Conservation (phyloP, 2,888 invertebrate species). For the Chymomyza procnemis region DNA sequence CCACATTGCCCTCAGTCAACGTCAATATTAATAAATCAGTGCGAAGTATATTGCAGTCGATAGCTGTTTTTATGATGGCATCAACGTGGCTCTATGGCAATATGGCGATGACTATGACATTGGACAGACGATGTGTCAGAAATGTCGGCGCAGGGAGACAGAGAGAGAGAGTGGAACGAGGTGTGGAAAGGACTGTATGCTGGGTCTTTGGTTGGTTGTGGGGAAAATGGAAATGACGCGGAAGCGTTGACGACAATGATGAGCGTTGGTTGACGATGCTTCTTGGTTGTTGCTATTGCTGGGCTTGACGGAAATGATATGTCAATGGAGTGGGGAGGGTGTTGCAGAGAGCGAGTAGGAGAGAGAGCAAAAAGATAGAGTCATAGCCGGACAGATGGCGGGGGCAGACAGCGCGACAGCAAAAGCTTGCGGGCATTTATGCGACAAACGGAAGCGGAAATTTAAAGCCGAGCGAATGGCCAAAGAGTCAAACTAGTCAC, state of each 20-base stretch:
- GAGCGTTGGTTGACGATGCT: conserved; percentile 1
- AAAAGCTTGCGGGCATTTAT: background rate
- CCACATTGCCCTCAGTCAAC: conserved; percentile 5
- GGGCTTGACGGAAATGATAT: conserved; percentile 29
- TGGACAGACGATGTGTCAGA: background rate
- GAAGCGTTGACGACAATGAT: conserved; percentile 1
- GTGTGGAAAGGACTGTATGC: background rate
- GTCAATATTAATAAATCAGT: conserved; percentile 40
- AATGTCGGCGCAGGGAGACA: background rate
- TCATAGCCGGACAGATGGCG: background rate
- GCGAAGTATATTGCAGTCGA: conserved; percentile 31
- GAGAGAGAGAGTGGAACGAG: background rate
- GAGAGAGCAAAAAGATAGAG: background rate
- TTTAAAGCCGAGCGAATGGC: conserved; percentile 21
- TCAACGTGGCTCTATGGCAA: conserved; percentile 1
- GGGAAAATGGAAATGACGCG: conserved; percentile 4
- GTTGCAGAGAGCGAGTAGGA: background rate
- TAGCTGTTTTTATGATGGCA: conserved; percentile 34
- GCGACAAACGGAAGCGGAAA: conserved; percentile 18
- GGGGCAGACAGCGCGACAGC: too few species aligned
- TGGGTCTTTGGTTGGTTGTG: background rate
- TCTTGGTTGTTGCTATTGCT: background rate
- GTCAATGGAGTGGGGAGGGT: conserved; percentile 33
- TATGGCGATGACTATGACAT: background rate
- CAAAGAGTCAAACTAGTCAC: background rate